A percentile compares a stretch with the other conserved stretches of the same genome.
Conservation (phyloP, 1,140 invertebrate species). For the Oscheius sp. region DNA sequence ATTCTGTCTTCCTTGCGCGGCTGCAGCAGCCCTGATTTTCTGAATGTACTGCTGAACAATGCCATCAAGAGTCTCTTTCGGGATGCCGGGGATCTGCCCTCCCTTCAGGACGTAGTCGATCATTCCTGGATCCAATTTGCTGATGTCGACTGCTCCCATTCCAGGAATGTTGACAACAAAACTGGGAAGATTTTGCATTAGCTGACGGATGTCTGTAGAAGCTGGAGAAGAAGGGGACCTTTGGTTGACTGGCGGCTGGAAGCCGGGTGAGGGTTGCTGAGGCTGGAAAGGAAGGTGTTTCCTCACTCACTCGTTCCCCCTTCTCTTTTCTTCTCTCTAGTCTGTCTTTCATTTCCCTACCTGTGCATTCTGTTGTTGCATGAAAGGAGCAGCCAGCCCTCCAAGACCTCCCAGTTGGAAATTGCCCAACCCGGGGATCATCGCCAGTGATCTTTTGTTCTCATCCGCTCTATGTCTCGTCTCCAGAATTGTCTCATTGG, state of each 20-base stretch:
- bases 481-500: conserved; percentile 50
- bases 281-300: too few relatives aligned
- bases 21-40: conserved; percentile 46
- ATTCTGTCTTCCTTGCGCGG: conserved; percentile 33
- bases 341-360: too few relatives aligned
- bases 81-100: conserved; percentile 55
- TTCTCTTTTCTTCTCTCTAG: too few relatives aligned
- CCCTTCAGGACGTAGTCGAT: conserved; percentile 56
- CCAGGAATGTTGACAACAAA: conserved; percentile 58
- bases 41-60: conserved; percentile 56
- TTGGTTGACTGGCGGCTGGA: too few relatives aligned
- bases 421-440: too few relatives aligned
- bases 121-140: conserved; percentile 43
- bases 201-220: conserved; percentile 44
- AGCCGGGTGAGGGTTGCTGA: too few relatives aligned
- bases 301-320: too few relatives aligned
- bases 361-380: too few relatives aligned
- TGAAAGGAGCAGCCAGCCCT: too few relatives aligned
- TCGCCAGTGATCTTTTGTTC: too few relatives aligned
- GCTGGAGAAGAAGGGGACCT: too few relatives aligned
- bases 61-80: conserved; percentile 51
- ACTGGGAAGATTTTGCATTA: conserved; percentile 51
- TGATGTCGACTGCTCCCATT: conserved; percentile 53
- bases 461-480: not conserved
- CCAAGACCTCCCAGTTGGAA: too few relatives aligned